Conservation (phyloP, 2,113 vertebrate species). For the Carassius gibelio region DNA sequence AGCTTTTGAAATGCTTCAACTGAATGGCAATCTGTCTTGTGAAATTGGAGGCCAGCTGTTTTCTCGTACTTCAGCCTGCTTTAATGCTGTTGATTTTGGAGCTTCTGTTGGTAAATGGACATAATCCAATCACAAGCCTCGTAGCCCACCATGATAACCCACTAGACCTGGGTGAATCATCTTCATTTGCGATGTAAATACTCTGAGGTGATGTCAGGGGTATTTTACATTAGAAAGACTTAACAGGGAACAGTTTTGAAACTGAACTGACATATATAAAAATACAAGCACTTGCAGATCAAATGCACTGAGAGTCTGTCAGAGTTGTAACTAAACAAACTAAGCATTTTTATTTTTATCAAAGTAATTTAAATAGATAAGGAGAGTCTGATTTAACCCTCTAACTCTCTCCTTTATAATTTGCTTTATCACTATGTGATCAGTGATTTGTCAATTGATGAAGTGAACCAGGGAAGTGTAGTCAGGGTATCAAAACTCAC, state of each 20-base stretch:
- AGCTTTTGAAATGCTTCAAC: constrained; percentile 56
- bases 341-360: constrained; percentile 15
- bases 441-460: constrained; percentile 18
- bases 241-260: not conserved
- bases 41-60: constrained; percentile 58
- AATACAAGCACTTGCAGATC: not conserved
- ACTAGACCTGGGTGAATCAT: not conserved
- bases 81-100: constrained; percentile 36
- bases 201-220: not conserved
- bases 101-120: constrained; percentile 29
- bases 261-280: not conserved
- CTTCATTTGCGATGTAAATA: not conserved
- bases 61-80: constrained; percentile 43
- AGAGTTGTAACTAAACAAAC: not conserved
- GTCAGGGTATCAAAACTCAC: not conserved
- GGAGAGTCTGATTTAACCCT: constrained; percentile 16
- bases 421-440: constrained; percentile 5
- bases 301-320: not conserved
- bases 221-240: too few species aligned
- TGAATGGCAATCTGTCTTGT: constrained; percentile 59
- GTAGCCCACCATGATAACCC: not conserved
- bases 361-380: not conserved
- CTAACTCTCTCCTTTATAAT: too few species aligned
- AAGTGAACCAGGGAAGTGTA: not conserved
- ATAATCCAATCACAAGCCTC: not conserved